Percentiles rank a stretch among this genome's conserved stretches.
These are phyloP conservation scores for Myocastor coypus DNA, from an alignment of 2,113 vertebrate genomes.

Conservation along the genomic window DNA sequence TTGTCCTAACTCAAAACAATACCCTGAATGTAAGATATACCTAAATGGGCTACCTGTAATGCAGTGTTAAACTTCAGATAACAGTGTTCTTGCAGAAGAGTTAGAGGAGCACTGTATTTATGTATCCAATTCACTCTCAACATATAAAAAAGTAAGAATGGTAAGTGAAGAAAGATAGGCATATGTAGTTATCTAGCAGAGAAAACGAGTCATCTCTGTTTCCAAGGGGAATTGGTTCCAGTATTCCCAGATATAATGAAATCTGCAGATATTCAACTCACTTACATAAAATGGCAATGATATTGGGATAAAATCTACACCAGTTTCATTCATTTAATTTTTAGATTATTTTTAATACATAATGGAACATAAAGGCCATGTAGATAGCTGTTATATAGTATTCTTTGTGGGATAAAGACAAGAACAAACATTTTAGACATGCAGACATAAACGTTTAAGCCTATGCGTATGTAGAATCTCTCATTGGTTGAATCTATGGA, in stretches of 20 bases:
- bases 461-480: not conserved
- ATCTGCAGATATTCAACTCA: not conserved
- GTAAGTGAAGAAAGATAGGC: not conserved
- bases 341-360: not conserved
- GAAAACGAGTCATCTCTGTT: not conserved
- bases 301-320: not conserved
- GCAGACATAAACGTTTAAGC: not conserved
- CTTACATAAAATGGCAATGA: not conserved
- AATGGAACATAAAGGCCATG: not conserved
- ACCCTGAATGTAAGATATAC: not conserved
- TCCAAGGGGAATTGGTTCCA: not conserved
- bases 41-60: not conserved
- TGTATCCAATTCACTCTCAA: not conserved
- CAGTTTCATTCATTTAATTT: not conserved
- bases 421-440: not conserved
- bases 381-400: not conserved
- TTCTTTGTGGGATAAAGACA: not conserved
- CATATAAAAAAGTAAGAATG: not conserved
- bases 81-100: not conserved
- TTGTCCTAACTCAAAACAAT: not conserved
- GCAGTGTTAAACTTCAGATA: not conserved
- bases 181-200: not conserved
- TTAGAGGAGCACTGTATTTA: not conserved
- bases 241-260: not conserved
- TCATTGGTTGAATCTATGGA: not conserved